phyloP scores from a whole-genome alignment of 2,888 invertebrate species.

The Cantharis nigra region DNA sequence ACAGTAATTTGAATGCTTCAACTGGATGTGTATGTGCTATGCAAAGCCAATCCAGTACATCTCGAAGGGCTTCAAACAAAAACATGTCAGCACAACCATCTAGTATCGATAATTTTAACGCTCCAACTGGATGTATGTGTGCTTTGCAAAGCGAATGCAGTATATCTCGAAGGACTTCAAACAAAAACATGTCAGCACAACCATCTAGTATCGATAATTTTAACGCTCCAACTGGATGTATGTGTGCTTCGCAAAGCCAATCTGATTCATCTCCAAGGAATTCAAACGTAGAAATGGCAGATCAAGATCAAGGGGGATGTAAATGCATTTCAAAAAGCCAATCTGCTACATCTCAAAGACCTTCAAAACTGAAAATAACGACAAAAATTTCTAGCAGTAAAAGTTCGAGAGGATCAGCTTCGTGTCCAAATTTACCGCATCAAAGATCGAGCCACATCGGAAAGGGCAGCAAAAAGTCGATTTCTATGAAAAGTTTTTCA shows the following conservation, averaged over 20 bases:
- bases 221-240: not conserved
- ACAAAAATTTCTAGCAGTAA: not conserved
- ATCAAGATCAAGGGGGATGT: not conserved
- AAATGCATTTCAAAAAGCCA: not conserved
- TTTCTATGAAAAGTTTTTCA: not conserved
- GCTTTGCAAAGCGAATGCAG: not conserved
- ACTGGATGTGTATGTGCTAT: too few species aligned
- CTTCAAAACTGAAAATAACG: not conserved
- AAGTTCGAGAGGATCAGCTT: not conserved
- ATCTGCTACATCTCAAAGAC: not conserved
- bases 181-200: too few species aligned
- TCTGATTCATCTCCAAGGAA: not conserved
- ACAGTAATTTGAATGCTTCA: too few species aligned
- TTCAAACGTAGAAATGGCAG: not conserved
- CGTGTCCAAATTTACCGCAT: not conserved
- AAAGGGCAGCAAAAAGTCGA: not conserved
- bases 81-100: too few species aligned
- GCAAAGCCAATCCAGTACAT: too few species aligned
- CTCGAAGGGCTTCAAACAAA: too few species aligned
- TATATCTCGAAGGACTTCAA: not conserved
- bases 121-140: not conserved
- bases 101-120: too few species aligned
- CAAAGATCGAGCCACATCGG: not conserved
- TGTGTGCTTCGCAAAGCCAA: not conserved
- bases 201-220: too few species aligned